Evolutionary conservation across 92 coral and sea anemone genomes (phyloP).

Genomic region (Montipora capitata): DNA sequence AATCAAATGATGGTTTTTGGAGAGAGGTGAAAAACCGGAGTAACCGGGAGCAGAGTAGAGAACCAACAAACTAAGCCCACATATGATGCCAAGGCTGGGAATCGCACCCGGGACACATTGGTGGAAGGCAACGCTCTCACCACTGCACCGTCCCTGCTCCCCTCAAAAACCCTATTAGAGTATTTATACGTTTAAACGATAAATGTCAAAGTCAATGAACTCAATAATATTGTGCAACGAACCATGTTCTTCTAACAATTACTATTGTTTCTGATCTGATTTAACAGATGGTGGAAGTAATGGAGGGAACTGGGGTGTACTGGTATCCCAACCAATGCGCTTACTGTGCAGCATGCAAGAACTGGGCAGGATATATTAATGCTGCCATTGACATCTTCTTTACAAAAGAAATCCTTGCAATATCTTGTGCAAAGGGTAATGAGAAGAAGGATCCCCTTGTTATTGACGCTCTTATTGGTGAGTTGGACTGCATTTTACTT

Average conservation of each 20-base stretch:
- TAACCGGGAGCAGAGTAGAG: not conserved
- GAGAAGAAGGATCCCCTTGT: conserved; percentile 45
- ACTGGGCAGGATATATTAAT: conserved; percentile 45
- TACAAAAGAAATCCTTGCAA: conserved; percentile 29
- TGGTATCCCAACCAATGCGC: conserved; percentile 69
- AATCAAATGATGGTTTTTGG: no score
- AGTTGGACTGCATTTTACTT: conserved; percentile 17
- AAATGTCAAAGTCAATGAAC: conserved; percentile 5
- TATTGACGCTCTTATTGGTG: conserved; percentile 58
- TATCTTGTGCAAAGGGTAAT: conserved; percentile 44
- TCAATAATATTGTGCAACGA: not conserved
- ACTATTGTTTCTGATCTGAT: not conserved
- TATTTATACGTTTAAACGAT: not conserved
- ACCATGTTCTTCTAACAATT: not conserved
- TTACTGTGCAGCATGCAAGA: conserved; percentile 41
- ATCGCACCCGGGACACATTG: not conserved
- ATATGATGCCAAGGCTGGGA: not conserved
- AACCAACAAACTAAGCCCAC: not conserved
- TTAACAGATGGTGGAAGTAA: conserved; percentile 17
- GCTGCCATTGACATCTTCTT: conserved; percentile 52
- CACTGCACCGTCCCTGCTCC: not conserved
- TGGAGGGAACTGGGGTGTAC: conserved; percentile 49
- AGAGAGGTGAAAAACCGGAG: not conserved
- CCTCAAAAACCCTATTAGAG: not conserved
- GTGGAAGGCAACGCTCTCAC: not conserved